A percentile compares a stretch with the other conserved stretches of the same genome.
phyloP scores from a whole-genome alignment of 2,888 invertebrate species.

The Zele albiditarsus region DNA sequence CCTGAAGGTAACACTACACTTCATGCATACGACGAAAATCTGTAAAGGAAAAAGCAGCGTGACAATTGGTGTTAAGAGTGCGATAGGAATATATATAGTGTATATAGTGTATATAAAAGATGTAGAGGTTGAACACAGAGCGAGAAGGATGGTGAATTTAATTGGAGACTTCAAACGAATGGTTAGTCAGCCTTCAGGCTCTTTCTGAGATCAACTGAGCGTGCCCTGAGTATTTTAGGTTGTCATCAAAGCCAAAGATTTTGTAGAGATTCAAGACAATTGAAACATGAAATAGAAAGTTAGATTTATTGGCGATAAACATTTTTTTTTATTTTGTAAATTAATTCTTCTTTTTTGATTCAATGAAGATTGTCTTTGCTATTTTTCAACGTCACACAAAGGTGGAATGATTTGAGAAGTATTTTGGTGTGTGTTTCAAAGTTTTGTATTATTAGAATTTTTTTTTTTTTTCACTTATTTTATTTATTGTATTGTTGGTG shows the following conservation, averaged over 20 bases:
- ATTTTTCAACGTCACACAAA: too few species aligned
- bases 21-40: neutral
- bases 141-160: constrained; percentile 29
- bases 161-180: constrained; percentile 41
- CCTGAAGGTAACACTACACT: neutral
- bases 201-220: neutral
- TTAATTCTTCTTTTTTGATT: too few species aligned
- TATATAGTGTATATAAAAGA: neutral
- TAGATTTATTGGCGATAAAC: too few species aligned
- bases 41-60: neutral
- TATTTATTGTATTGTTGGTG: too few species aligned
- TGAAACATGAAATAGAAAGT: too few species aligned
- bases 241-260: neutral
- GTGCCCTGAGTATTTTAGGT: neutral
- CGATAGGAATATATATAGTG: neutral
- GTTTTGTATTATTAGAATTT: too few species aligned
- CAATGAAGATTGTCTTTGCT: too few species aligned
- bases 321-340: too few species aligned
- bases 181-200: constrained; percentile 21
- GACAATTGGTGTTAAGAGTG: constrained; percentile 32
- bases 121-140: neutral
- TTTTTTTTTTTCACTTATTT: too few species aligned
- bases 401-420: too few species aligned
- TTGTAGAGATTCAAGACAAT: neutral
- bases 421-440: too few species aligned